Evolutionary conservation across 2,888 invertebrate genomes (phyloP), one percentile per base, ranked within the genome.

Genomic region (Pelosia muscerda): DNA sequence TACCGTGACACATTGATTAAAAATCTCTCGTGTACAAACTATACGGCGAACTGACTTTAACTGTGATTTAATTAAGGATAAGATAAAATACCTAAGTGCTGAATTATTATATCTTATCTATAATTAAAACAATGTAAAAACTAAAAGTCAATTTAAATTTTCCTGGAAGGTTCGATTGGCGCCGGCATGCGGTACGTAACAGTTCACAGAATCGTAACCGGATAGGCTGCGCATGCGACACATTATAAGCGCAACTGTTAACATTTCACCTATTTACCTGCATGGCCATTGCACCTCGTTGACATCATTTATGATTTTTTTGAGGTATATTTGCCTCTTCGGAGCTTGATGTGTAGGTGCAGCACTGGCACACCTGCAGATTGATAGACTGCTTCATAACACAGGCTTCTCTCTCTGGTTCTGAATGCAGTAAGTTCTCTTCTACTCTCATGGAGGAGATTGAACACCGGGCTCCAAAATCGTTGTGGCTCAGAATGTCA

Each of bases 121-220:
- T 58, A 25, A 57, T 6, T 53, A 5, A 49, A 63, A 59, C 4
- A 25, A 55, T 56, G 19, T 57, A 38, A 71, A 76, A 60, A 60
- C 15, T 26, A 42, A 22, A 15, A 34, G 10, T 63, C 5, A 31
- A n/a, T 26, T 31, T 54, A 31, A 57, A 25, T 64, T 67, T 65
- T 80, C 75, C 81, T 63, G 74, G 81, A 80, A 77, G 22, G 42
- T 6, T 25, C 13, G 19, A 63, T 23, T 65, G 67, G 42, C 63
- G 56, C 59, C 71, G 71, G 57, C 63, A 28, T 58, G 66, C 26
- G 15, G 56, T 61, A 63, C 62, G 58, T 66, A 61, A 60, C 49
- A 63, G 2, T 73, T 77, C 77, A 60, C 53, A 74, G 81, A 73
- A 77, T 57, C 64, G 25, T 54, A 79, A 81, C 80, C 77, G 80